Evolutionary conservation across 2,888 invertebrate species (phyloP).

Genomic region (Rugalucina vietnamica): DNA sequence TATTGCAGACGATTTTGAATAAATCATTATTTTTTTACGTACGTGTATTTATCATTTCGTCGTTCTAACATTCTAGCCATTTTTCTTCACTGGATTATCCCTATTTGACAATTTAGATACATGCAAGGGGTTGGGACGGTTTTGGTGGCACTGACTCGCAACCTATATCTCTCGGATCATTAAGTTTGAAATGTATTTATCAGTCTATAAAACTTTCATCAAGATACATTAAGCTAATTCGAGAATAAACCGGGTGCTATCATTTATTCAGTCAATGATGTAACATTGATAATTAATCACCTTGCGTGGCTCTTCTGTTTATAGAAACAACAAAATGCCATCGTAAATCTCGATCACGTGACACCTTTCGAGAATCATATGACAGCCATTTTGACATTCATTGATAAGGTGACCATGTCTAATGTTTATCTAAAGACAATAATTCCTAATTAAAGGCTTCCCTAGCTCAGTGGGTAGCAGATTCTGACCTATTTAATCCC

Average conservation of each 20-base stretch:
- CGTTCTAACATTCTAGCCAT: no score
- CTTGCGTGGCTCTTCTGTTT: conserved; percentile 37
- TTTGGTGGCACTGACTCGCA: no score
- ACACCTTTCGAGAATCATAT: conserved; percentile 36
- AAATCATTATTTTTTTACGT: no score
- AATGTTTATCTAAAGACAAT: conserved; percentile 24
- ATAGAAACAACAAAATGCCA: conserved; percentile 51
- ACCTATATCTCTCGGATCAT: background rate
- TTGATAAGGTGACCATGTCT: conserved; percentile 17
- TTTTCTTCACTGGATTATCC: no score
- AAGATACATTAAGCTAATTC: conserved; percentile 17
- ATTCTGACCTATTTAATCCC: conserved; percentile 1
- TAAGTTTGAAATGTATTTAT: conserved; percentile 6
- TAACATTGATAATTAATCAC: conserved; percentile 32
- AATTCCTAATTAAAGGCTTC: conserved; percentile 33
- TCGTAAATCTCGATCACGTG: conserved; percentile 54
- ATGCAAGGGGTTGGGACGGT: no score
- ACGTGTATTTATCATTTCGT: no score
- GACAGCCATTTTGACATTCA: conserved; percentile 1
- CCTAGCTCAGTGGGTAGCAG: background rate
- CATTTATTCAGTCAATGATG: conserved; percentile 5
- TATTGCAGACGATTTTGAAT: no score
- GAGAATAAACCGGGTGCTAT: conserved; percentile 27
- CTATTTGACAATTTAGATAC: no score
- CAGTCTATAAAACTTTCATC: conserved; percentile 5